Evolutionary conservation across 2,888 invertebrate genomes (phyloP), one percentile per base, ranked within the genome.

Genomic region (Temnothorax ravouxi): DNA sequence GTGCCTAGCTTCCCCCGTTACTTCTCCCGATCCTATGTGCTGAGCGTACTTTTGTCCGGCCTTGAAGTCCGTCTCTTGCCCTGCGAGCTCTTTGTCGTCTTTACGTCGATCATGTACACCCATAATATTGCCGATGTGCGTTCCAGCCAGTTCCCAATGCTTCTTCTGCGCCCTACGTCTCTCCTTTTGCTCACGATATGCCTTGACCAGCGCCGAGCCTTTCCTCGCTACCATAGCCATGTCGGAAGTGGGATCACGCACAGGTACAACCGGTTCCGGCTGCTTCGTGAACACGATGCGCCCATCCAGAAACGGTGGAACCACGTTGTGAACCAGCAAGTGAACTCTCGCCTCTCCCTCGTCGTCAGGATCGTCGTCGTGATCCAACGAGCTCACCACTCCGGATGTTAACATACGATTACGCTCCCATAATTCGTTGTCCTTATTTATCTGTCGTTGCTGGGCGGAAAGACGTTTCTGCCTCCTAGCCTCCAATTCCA

Each of bases 221-320:
- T 99, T 99, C 4, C 99, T 96, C 0, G 99, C 97, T 76, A 99
- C 97, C 67, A 99, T 95, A 0, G 99, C 99, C 99, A 99, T 99
- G 93, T 99, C 99, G 0, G 98, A 98, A 1, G 99, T 99, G 0
- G 99, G 98, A 95, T 99, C 99, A 94, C 97, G 97, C 47, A 99
- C 98, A 18, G 99, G 99, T 92, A 99, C 97, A n/a, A 99, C 99
- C 1, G 99, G 99, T 93, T 99, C 99, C 0, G 99, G 99, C 94
- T 99, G 99, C 93, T 99, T 99, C 0, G 99, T 99, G 95, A 99
- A 99, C 0, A 99, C 99, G 90, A 99, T 99, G 80, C 99, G 96
- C 0, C 94, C 99, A 95, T 99, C 99, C 3, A 99, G 96, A 95
- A 99, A 99, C 0, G 99, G 99, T 0, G 99, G 99, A 9, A 99